These are phyloP conservation scores for Drosophila melanosoma DNA, from an alignment of 2,888 invertebrate genomes.

Conservation along the genomic window DNA sequence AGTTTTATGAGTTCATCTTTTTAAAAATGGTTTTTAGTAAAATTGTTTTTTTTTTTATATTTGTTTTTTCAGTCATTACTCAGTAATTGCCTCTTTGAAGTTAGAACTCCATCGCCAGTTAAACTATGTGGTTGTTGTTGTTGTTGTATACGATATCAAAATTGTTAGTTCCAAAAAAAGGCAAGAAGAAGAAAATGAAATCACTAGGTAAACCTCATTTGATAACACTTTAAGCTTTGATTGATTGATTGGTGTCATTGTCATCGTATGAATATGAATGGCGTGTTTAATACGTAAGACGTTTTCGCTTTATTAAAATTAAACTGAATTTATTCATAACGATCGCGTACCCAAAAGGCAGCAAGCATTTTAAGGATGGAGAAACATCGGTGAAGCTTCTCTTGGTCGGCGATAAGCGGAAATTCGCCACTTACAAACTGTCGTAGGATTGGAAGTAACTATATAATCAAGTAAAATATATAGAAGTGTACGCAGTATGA, in stretches of 20 bases:
- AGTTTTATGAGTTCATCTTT: slow-evolving; percentile 61
- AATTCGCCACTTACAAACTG: slow-evolving; percentile 26
- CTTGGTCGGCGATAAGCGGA: slow-evolving; percentile 41
- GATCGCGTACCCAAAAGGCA: slow-evolving; percentile 15
- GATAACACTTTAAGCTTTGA: slow-evolving; percentile 63
- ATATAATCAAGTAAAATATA: slow-evolving; percentile 39
- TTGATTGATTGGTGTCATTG: slow-evolving; percentile 47
- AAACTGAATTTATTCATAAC: slow-evolving; percentile 16
- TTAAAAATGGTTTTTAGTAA: slow-evolving; percentile 52
- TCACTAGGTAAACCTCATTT: slow-evolving; percentile 71
- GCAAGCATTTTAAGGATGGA: slow-evolving; percentile 23
- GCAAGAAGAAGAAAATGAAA: slow-evolving; percentile 78
- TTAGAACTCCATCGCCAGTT: slow-evolving; percentile 98
- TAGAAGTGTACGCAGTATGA: slow-evolving; percentile 29
- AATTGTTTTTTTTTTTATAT: slow-evolving; percentile 45
- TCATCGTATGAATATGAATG: slow-evolving; percentile 51
- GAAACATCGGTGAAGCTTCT: slow-evolving; percentile 74
- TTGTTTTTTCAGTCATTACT: slow-evolving; percentile 84
- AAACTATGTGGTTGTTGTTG: slow-evolving; percentile 87
- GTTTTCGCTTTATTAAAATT: slow-evolving; percentile 29
- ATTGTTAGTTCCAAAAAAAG: slow-evolving; percentile 73
- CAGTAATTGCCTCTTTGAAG: slow-evolving; percentile 98
- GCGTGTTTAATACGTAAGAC: slow-evolving; percentile 47
- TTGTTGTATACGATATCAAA: slow-evolving; percentile 76
- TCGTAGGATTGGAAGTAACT: slow-evolving; percentile 41